phyloP scores from a whole-genome alignment of 2,888 invertebrate species.

The Aelia acuminata region DNA sequence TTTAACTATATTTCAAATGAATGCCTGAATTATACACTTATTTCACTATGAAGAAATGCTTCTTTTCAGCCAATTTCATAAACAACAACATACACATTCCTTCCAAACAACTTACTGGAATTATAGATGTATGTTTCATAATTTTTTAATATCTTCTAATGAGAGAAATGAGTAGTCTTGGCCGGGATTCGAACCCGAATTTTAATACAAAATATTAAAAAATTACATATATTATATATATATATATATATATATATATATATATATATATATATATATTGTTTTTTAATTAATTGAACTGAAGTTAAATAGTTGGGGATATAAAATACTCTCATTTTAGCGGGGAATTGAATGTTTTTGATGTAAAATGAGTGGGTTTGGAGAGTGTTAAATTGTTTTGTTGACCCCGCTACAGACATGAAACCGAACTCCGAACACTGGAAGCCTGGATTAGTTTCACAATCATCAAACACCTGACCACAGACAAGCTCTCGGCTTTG shows the following conservation, averaged over 20 bases:
- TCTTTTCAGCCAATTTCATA: too few relatives aligned
- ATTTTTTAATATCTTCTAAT: too few relatives aligned
- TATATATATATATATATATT: background rate
- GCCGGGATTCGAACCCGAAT: too few relatives aligned
- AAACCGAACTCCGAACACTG: background rate
- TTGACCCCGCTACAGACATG: background rate
- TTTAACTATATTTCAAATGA: too few relatives aligned
- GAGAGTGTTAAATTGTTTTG: background rate
- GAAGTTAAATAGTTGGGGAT: background rate
- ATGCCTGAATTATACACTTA: too few relatives aligned
- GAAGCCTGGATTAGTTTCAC: background rate
- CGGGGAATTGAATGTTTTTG: background rate
- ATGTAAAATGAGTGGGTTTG: background rate
- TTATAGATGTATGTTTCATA: too few relatives aligned
- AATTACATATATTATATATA: conserved; percentile 24
- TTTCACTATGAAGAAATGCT: too few relatives aligned
- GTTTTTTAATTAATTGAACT: too few relatives aligned
- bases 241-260: conserved; percentile 22
- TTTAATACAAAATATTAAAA: conserved; percentile 36
- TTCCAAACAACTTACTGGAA: too few relatives aligned
- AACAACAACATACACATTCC: too few relatives aligned
- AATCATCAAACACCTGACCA: background rate
- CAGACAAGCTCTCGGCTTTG: background rate
- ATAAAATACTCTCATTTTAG: background rate
- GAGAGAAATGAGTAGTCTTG: too few relatives aligned